These are phyloP conservation scores for Sphenodon punctatus DNA, from an alignment of 2,797 vertebrate genomes.

Conservation along the genomic window DNA sequence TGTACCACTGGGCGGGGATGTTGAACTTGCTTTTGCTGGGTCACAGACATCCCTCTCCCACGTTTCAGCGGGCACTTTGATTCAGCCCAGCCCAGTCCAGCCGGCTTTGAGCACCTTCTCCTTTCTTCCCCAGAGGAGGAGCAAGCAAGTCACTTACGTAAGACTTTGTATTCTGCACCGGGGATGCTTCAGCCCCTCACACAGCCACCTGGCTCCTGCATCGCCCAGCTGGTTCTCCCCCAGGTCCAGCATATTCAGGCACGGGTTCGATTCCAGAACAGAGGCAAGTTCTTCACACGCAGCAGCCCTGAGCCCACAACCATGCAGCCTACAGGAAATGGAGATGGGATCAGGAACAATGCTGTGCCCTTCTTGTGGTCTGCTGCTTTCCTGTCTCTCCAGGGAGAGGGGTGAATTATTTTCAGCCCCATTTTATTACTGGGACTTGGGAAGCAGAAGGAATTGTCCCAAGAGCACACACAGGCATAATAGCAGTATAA, in stretches of 20 bases:
- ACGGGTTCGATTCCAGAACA: neutral
- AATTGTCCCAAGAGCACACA: too few species aligned
- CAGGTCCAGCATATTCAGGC: neutral
- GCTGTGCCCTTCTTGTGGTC: neutral
- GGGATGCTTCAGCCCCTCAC: neutral
- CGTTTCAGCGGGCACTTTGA: too few species aligned
- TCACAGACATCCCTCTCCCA: too few species aligned
- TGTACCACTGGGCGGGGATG: too few species aligned
- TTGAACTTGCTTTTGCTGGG: too few species aligned
- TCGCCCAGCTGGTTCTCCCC: neutral
- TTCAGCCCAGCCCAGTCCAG: neutral
- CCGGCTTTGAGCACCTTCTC: too few species aligned
- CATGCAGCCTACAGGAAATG: neutral
- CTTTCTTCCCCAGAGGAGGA: neutral
- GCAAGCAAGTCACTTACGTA: neutral
- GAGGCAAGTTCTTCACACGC: neutral
- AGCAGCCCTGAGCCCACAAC: neutral
- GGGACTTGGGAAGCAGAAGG: too few species aligned
- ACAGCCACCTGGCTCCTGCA: neutral
- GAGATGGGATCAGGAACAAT: neutral
- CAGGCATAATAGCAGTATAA: too few species aligned
- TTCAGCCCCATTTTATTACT: too few species aligned
- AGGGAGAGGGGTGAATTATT: too few species aligned
- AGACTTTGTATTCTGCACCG: neutral
- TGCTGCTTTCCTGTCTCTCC: too few species aligned